These are phyloP conservation scores for Heliconius sara DNA, from an alignment of 2,888 invertebrate species.

Conservation along the genomic window DNA sequence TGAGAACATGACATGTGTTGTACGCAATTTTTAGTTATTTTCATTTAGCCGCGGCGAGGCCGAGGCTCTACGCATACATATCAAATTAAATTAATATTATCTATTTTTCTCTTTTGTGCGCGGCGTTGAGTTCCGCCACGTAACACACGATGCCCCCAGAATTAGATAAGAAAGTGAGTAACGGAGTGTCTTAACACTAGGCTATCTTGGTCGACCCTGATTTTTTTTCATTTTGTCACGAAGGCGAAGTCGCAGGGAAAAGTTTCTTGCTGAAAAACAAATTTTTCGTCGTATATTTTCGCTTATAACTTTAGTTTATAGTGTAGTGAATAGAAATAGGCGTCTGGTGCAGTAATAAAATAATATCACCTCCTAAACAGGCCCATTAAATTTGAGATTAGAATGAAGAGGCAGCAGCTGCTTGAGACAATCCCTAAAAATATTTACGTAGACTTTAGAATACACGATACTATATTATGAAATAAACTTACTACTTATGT, in stretches of 20 bases:
- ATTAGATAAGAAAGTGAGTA: too few species aligned
- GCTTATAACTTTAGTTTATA: constrained; percentile 2
- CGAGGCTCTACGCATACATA: too few species aligned
- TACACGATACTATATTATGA: background rate
- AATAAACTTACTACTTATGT: background rate
- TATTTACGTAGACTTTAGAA: constrained; percentile 34
- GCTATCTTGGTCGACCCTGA: too few species aligned
- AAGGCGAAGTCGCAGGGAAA: background rate
- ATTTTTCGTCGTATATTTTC: background rate
- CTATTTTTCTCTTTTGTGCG: too few species aligned
- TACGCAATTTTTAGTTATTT: too few species aligned
- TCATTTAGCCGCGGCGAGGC: too few species aligned
- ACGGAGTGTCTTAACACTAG: too few species aligned
- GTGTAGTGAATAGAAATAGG: constrained; percentile 23
- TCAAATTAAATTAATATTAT: too few species aligned
- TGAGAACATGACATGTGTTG: too few species aligned
- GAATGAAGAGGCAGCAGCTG: constrained; percentile 42
- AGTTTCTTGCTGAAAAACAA: background rate
- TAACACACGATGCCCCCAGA: too few species aligned
- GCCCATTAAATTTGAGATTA: constrained; percentile 44
- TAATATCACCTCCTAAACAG: constrained; percentile 40
- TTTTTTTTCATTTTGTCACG: background rate
- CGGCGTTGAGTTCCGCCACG: too few species aligned
- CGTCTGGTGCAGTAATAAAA: constrained; percentile 40
- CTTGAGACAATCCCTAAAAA: constrained; percentile 36